Conservation (phyloP, 2,888 invertebrate genomes). For the Eumacrocentrus americanus region DNA sequence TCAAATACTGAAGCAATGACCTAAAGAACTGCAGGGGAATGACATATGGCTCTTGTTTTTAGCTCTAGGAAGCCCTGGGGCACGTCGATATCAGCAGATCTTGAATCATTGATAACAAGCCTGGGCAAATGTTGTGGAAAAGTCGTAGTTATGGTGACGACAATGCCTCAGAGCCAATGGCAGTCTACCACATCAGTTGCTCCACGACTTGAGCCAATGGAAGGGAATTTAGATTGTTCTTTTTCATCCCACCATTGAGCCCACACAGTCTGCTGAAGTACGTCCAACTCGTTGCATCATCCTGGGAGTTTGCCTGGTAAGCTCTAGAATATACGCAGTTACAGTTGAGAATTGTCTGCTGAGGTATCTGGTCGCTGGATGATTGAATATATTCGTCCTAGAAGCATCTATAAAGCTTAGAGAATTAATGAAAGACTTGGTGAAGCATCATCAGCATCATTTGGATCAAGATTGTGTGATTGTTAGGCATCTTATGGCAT, state of each 20-base stretch:
- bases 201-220: not conserved
- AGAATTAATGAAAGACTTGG: too few relatives aligned
- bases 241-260: not conserved
- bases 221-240: slow-evolving; percentile 17
- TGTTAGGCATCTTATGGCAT: slow-evolving; percentile 47
- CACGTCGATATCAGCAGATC: slow-evolving; percentile 29
- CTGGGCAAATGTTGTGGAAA: not conserved
- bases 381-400: too few relatives aligned
- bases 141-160: slow-evolving; percentile 24
- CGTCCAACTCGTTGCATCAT: slow-evolving; percentile 28
- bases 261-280: slow-evolving; percentile 22
- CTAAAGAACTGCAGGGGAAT: too few relatives aligned
- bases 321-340: not conserved
- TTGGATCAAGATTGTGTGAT: too few relatives aligned
- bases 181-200: slow-evolving; percentile 9
- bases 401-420: too few relatives aligned
- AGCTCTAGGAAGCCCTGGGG: too few relatives aligned
- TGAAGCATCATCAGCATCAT: too few relatives aligned
- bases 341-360: slow-evolving; percentile 14
- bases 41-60: too few relatives aligned
- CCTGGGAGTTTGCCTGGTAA: not conserved
- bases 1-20: too few relatives aligned
- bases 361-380: slow-evolving; percentile 6
- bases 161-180: slow-evolving; percentile 8
- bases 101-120: slow-evolving; percentile 32